Conservation (phyloP, 2,797 vertebrate species). For the Scarus forsteni region DNA sequence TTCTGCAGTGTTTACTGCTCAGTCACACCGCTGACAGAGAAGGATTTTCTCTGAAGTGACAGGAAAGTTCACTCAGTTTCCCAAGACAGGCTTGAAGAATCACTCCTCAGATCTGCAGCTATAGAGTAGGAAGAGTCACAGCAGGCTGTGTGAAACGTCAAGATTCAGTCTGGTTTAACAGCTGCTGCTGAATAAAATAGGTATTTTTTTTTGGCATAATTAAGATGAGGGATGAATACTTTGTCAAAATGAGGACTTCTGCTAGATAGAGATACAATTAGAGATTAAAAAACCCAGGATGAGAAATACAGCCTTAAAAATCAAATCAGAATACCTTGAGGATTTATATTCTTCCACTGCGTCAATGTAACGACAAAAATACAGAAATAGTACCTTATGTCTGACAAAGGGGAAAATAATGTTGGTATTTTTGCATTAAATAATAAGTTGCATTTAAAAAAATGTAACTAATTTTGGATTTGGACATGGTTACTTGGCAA, state of each 20-base stretch:
- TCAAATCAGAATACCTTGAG: constrained; percentile 49
- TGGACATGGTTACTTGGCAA: no score
- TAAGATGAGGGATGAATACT: constrained; percentile 59
- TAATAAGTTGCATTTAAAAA: no score
- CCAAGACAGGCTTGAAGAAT: constrained; percentile 6
- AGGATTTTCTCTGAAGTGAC: constrained; percentile 43
- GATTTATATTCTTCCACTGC: no score
- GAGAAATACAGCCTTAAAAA: constrained; percentile 15
- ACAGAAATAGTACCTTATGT: no score
- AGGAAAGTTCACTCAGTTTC: constrained; percentile 37
- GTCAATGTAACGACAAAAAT: no score
- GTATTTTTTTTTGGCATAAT: constrained; percentile 47
- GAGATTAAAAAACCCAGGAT: constrained; percentile 72
- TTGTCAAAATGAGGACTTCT: constrained; percentile 84
- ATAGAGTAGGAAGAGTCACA: constrained; percentile 23
- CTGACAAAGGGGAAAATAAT: no score
- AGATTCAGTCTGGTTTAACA: constrained; percentile 52
- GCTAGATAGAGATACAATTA: constrained; percentile 83
- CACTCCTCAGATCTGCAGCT: neutral
- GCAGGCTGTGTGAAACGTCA: constrained; percentile 37
- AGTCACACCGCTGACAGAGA: constrained; percentile 50
- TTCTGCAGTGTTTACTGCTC: constrained; percentile 60
- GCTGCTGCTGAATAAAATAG: constrained; percentile 30
- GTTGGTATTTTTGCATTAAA: no score
- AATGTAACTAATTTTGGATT: no score